Percentiles rank a stretch among this genome's conserved stretches.
Evolutionary conservation across 2,113 vertebrate genomes (phyloP).

Genomic region (Laticauda colubrina): DNA sequence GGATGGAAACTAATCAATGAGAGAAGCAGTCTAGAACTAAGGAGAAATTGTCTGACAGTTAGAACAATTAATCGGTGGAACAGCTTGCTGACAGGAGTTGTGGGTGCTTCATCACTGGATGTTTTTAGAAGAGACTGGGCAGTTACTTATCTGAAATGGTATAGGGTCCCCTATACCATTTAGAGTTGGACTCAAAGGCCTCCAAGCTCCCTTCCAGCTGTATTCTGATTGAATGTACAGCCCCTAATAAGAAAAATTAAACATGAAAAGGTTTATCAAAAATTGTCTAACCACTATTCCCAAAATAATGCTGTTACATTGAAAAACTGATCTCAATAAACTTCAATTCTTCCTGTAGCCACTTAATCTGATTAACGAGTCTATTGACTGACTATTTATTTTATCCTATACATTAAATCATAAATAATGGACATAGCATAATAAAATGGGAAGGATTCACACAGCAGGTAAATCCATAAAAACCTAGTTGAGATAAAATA

Average conservation of each 20-base stretch:
- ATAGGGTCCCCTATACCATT: too few species aligned
- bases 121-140: too few species aligned
- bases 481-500: background rate
- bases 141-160: too few species aligned
- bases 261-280: background rate
- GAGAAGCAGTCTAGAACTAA: too few species aligned
- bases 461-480: background rate
- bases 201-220: too few species aligned
- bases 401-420: background rate
- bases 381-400: background rate
- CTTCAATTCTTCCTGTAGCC: background rate
- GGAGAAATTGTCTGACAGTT: too few species aligned
- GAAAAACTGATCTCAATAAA: background rate
- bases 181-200: too few species aligned
- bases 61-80: too few species aligned
- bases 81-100: too few species aligned
- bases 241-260: background rate
- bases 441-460: background rate
- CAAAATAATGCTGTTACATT: background rate
- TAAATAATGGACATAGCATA: background rate
- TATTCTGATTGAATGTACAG: background rate
- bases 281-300: background rate
- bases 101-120: too few species aligned
- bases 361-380: background rate
- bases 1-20: too few species aligned